These are phyloP conservation scores for Bombus sibiricus DNA, from an alignment of 1,140 invertebrate genomes.

Conservation along the genomic window DNA sequence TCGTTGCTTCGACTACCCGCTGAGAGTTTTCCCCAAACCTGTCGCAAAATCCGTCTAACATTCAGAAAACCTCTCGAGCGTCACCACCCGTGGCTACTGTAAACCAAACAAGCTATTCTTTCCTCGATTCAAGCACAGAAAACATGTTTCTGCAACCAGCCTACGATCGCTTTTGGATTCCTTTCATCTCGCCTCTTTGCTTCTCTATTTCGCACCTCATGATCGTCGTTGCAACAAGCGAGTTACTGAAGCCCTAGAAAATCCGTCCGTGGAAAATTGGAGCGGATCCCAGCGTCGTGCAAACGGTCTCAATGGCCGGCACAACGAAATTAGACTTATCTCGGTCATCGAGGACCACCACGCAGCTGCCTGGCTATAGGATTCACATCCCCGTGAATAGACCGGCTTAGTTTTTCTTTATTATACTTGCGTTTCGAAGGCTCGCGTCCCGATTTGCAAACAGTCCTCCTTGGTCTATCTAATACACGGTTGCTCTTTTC, in stretches of 20 bases:
- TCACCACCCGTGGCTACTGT: slow-evolving; percentile 60
- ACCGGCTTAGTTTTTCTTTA: slow-evolving; percentile 27
- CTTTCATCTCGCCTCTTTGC: slow-evolving; percentile 42
- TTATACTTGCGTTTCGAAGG: slow-evolving; percentile 30
- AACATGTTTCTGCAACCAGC: slow-evolving; percentile 25
- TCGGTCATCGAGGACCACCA: slow-evolving; percentile 61
- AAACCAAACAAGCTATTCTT: slow-evolving; percentile 63
- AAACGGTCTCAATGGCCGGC: slow-evolving; percentile 46
- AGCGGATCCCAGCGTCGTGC: slow-evolving; percentile 61
- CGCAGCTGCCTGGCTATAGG: slow-evolving; percentile 58
- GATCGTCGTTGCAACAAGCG: background rate
- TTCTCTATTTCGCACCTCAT: slow-evolving; percentile 59
- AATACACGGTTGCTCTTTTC: slow-evolving; percentile 62
- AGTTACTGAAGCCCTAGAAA: background rate
- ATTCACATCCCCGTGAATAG: slow-evolving; percentile 48
- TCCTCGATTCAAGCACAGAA: background rate
- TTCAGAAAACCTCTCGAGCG: slow-evolving; percentile 34
- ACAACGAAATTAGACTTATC: slow-evolving; percentile 76
- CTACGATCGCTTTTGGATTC: background rate
- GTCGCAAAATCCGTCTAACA: slow-evolving; percentile 66
- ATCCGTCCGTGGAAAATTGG: slow-evolving; percentile 62
- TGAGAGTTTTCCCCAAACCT: slow-evolving; percentile 74
- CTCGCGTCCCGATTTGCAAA: slow-evolving; percentile 65
- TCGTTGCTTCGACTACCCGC: slow-evolving; percentile 54
- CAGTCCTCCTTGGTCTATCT: background rate